Evolutionary conservation across 2,888 invertebrate species (phyloP).

Genomic region (Phytoseiulus persimilis): DNA sequence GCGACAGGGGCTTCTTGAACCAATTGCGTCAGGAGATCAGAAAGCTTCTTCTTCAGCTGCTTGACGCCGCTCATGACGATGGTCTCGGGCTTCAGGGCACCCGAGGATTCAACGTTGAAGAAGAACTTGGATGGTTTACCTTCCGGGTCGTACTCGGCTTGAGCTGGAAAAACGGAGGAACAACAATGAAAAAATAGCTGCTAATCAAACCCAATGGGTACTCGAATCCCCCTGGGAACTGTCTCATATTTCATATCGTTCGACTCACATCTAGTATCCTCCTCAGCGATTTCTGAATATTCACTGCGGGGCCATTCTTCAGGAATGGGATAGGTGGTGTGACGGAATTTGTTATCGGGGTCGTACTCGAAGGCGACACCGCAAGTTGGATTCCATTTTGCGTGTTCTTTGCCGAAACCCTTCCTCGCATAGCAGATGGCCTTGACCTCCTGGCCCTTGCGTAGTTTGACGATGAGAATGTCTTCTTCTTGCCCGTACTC

Average conservation of each 20-base stretch:
- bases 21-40: slow-evolving; percentile 84
- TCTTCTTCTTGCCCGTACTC: slow-evolving; percentile 88
- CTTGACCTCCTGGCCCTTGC: slow-evolving; percentile 83
- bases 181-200: neutral
- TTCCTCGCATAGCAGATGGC: slow-evolving; percentile 93
- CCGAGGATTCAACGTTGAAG: slow-evolving; percentile 90
- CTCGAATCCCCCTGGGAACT: too few relatives aligned
- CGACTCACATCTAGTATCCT: slow-evolving; percentile 71
- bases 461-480: slow-evolving; percentile 63
- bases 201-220: too few relatives aligned
- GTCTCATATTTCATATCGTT: slow-evolving; percentile 43
- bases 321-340: slow-evolving; percentile 88
- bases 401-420: slow-evolving; percentile 94
- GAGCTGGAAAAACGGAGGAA: slow-evolving; percentile 55
- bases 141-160: slow-evolving; percentile 87
- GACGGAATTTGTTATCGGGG: slow-evolving; percentile 92
- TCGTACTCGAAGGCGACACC: slow-evolving; percentile 99
- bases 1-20: slow-evolving; percentile 61
- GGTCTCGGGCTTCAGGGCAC: slow-evolving; percentile 87
- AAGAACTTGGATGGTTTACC: slow-evolving; percentile 94
- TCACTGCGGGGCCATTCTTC: slow-evolving; percentile 99
- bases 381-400: slow-evolving; percentile 99
- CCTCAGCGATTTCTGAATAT: slow-evolving; percentile 68
- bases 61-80: slow-evolving; percentile 91
- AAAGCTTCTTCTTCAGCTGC: slow-evolving; percentile 84